Base-by-base conservation (phyloP, 2,888 invertebrate genomes). In the Tolmerus cingulatus region DNA sequence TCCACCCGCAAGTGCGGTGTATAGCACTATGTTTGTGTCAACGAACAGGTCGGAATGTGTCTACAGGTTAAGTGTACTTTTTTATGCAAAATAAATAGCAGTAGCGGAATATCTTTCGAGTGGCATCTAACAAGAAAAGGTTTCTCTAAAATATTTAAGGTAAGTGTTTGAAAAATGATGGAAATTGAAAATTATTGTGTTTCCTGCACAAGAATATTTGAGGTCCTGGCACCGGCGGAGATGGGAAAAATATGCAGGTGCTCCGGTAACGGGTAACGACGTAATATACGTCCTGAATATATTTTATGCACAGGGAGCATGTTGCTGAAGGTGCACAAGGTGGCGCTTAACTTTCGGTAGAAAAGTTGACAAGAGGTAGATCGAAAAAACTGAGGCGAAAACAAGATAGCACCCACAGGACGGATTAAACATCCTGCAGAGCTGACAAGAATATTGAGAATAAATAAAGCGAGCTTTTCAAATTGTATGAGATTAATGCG, bases 181-280 rank as follows among this genome's bases (percentile, higher is more conserved):
- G 43, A 43, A 78, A 78, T 78, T 78, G 78, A 78, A 78, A 78
- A 78, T 78, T 78, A 78, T 78, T 78, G 37, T 78, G 40, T 78
- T 40, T 78, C 40, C 78, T 37, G 78, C 43, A 23, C 37, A 23
- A 8, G 78, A 78, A 37, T 34, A 19, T 76, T 76, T 34, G 76
- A 34, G 76, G 9, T 37, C 76, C 76, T 16, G 27, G 23, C 23
- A 66, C 43, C 5, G 23, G 66, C 66, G 12, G 66, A 66, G 9
- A 66, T 66, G 66, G 66, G 66, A 23, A 51, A 66, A 66, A 66
- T 66, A 66, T 66, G 66, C 66, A 66, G 19, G 66, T 66, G 66
- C 66, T 66, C 66, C 9, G 66, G 66, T 66, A 66, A 66, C 66
- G 66, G 66, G 66, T 66, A 66, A 66, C 66, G 66, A 66, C 66